A percentile compares a stretch with the other conserved stretches of the same genome.
Conservation (phyloP, 1,140 invertebrate genomes). For the Araneus ventricosus region DNA sequence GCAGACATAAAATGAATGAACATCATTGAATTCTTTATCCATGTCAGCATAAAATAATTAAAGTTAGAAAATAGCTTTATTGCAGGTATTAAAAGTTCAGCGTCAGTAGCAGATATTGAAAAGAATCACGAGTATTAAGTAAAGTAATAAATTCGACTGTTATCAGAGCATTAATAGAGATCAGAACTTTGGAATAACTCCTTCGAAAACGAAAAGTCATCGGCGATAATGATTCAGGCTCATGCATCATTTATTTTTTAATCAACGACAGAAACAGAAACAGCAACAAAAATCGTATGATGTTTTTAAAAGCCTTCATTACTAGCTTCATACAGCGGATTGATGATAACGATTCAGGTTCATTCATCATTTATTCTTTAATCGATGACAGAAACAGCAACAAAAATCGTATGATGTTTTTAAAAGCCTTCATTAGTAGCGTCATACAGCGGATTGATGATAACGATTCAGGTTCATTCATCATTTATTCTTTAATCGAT, state of each 20-base stretch:
- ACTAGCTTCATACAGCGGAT: neutral
- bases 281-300: neutral
- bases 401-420: neutral
- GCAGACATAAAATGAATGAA: slow-evolving; percentile 22
- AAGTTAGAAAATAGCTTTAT: slow-evolving; percentile 60
- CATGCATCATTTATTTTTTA: slow-evolving; percentile 58
- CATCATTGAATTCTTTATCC: neutral
- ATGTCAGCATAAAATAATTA: slow-evolving; percentile 29
- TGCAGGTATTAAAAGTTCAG: slow-evolving; percentile 61
- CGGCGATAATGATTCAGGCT: slow-evolving; percentile 57
- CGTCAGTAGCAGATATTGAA: neutral
- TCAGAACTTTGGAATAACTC: slow-evolving; percentile 35
- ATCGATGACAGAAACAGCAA: slow-evolving; percentile 42
- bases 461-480: slow-evolving; percentile 55
- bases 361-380: slow-evolving; percentile 59
- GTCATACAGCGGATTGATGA: neutral
- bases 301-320: neutral
- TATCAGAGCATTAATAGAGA: slow-evolving; percentile 39
- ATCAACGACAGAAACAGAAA: slow-evolving; percentile 23
- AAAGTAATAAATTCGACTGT: slow-evolving; percentile 48
- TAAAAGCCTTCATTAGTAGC: neutral
- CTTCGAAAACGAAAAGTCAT: slow-evolving; percentile 12
- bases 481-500: slow-evolving; percentile 67
- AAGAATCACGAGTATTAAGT: slow-evolving; percentile 12
- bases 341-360: slow-evolving; percentile 60